Evolutionary conservation across 2,888 invertebrate species (phyloP).

Genomic region (Lagria hirta): DNA sequence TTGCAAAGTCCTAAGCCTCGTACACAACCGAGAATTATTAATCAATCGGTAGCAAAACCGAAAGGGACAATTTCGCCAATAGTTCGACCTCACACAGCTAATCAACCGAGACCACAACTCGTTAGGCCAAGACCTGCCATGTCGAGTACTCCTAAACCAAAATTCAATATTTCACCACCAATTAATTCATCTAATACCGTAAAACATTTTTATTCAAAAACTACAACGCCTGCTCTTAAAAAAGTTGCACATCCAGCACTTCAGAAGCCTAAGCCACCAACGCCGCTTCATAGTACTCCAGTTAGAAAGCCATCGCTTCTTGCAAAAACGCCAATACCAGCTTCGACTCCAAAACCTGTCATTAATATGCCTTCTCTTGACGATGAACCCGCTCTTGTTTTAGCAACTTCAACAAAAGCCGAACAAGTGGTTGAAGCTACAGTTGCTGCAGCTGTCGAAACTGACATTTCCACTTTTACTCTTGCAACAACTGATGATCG

Average conservation of each 20-base stretch:
- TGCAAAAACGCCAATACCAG: constrained; percentile 16
- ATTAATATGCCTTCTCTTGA: constrained; percentile 49
- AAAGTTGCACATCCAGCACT: constrained; percentile 44
- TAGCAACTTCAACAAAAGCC: constrained; percentile 1
- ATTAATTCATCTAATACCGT: too few relatives aligned
- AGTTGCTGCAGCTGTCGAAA: constrained; percentile 44
- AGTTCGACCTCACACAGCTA: constrained; percentile 16
- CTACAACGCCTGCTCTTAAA: constrained; percentile 24
- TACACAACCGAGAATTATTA: constrained; percentile 33
- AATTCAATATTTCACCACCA: constrained; percentile 29
- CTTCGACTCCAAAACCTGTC: constrained; percentile 37
- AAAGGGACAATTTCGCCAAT: constrained; percentile 24
- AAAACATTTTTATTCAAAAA: constrained; percentile 28
- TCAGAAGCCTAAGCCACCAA: constrained; percentile 29
- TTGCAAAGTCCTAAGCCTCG: constrained; percentile 37
- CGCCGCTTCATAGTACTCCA: constrained; percentile 1
- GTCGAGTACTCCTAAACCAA: constrained; percentile 37
- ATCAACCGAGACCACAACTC: constrained; percentile 4
- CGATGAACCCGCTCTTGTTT: constrained; percentile 48
- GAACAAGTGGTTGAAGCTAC: constrained; percentile 39
- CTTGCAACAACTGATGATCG: constrained; percentile 53
- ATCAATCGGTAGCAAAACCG: constrained; percentile 32
- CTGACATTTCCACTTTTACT: constrained; percentile 45
- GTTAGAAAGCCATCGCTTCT: constrained; percentile 11
- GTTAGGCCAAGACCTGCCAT: constrained; percentile 25